Evolutionary conservation across 2,888 invertebrate genomes (phyloP), one percentile per base, ranked within the genome.

Genomic region (Brachynemurus nebulosus): DNA sequence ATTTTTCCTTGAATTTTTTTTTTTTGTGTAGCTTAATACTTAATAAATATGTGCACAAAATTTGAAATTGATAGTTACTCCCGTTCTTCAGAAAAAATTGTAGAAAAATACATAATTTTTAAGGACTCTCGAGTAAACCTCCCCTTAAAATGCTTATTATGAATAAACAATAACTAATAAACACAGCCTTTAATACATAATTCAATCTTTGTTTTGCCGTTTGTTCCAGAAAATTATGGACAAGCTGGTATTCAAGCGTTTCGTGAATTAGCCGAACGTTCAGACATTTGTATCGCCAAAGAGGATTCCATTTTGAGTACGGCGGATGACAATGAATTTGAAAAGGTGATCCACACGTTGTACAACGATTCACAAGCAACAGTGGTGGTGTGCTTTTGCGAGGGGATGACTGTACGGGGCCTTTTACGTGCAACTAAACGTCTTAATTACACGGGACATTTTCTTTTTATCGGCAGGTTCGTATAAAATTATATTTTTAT

Each of bases 341-440:
- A 74, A 47, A 64, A 64, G 47, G 69, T 73, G 4, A 63, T 79
- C 30, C 56, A 61, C 36, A 72, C 71, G 53, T 64, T 78, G 23
- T 65, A 69, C 48, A 68, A 69, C 51, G 72, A 72, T 56, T 57
- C 62, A 45, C 64, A 70, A 51, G 70, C 77, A 46, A 59, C 67
- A 30, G 81, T 81, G 7, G 76, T 80, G 42, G 76, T 84, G 14
- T 86, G 85, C 61, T 85, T 86, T 70, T 86, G 85, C 63, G 82
- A 85, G 61, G 85, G 85, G 2, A 66, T 72, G 58, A 81, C 83
- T 2, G 76, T 83, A 47, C 64, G 76, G 44, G 73, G 75, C 12
- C 65, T 83, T 33, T 66, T 82, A 50, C 67, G 66, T 48, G 80
- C 81, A 4, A 70, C 75, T 5, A 64, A 67, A 49, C 62, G 75